Conservation (phyloP, 2,113 vertebrate genomes). For the Lamprologus tigripictilis region DNA sequence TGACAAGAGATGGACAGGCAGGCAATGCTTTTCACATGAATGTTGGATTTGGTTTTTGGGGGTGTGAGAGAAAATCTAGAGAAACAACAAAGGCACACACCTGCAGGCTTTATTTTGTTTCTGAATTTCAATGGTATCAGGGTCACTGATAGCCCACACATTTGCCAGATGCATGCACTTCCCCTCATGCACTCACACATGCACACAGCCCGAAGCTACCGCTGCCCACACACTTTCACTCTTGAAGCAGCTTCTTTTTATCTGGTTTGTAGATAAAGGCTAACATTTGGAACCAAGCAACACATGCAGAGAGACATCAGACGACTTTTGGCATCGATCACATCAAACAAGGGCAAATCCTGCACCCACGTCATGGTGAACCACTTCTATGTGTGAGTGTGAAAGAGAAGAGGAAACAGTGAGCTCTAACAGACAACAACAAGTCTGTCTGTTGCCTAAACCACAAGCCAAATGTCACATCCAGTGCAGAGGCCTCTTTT, state of each 20-base stretch:
- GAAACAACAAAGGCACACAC: not conserved
- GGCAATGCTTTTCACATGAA: not conserved
- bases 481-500: not conserved
- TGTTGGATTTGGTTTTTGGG: not conserved
- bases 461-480: constrained; percentile 54
- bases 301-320: constrained; percentile 16
- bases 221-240: constrained; percentile 52
- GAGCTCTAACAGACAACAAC: constrained; percentile 41
- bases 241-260: constrained; percentile 15
- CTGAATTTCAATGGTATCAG: not conserved
- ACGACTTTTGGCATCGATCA: not conserved
- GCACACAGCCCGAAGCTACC: not conserved
- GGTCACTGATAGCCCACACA: constrained; percentile 3
- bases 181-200: not conserved
- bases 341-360: constrained; percentile 13
- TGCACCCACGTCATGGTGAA: constrained; percentile 29
- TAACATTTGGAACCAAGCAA: not conserved
- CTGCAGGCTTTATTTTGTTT: not conserved
- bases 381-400: not conserved
- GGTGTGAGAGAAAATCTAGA: not conserved
- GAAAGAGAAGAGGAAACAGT: constrained; percentile 1
- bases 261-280: constrained; percentile 11
- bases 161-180: not conserved
- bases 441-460: constrained; percentile 42
- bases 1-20: not conserved